phyloP scores from a whole-genome alignment of 1,140 invertebrate species.

The Neelides sp. region DNA sequence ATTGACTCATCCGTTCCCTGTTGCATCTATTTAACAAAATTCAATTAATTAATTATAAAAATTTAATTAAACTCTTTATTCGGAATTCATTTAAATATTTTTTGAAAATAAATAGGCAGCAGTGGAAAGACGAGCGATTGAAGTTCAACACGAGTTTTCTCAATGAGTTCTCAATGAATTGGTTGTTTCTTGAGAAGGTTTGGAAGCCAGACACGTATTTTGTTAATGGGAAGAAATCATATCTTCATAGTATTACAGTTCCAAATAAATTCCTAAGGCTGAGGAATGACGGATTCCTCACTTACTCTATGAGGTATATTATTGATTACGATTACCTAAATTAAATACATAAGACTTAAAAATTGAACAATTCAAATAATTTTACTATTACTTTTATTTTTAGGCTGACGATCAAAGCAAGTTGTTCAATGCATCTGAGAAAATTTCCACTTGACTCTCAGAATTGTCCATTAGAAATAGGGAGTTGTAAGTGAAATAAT shows the following conservation, averaged over 20 bases:
- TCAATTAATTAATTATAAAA: no score
- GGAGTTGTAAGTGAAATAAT: slow-evolving; percentile 46
- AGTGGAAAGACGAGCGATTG: slow-evolving; percentile 45
- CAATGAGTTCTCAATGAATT: slow-evolving; percentile 40
- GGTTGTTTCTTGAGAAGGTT: slow-evolving; percentile 41
- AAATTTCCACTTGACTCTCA: slow-evolving; percentile 54
- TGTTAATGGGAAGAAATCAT: slow-evolving; percentile 48
- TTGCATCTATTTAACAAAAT: no score
- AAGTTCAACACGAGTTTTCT: slow-evolving; percentile 35
- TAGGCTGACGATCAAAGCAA: slow-evolving; percentile 52
- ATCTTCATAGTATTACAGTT: slow-evolving; percentile 49
- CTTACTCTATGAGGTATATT: slow-evolving; percentile 48
- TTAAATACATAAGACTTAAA: not conserved
- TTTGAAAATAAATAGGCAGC: no score
- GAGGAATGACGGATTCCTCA: slow-evolving; percentile 44
- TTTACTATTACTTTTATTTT: no score
- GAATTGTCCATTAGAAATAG: slow-evolving; percentile 45
- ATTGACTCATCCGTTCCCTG: no score
- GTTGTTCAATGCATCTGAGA: slow-evolving; percentile 51
- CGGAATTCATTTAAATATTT: no score
- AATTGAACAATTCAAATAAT: no score
- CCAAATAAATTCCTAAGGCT: slow-evolving; percentile 51
- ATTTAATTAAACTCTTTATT: no score
- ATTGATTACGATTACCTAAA: not conserved
- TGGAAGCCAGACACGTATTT: slow-evolving; percentile 56